phyloP scores from a whole-genome alignment of 2,888 invertebrate genomes.

The Dasysyrphus albostriatus region DNA sequence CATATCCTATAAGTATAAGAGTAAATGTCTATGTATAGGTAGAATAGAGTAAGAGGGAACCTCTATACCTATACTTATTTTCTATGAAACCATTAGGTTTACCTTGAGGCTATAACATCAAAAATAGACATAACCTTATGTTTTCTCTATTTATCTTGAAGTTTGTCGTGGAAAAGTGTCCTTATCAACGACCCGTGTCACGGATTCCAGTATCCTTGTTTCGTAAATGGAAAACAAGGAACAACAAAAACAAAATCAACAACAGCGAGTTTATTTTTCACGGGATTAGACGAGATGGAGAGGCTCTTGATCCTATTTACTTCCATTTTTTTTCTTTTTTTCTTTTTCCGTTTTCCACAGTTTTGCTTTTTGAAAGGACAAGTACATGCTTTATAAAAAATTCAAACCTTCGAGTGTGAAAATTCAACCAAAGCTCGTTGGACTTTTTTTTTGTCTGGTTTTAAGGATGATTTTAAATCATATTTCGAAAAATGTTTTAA shows the following conservation, averaged over 20 bases:
- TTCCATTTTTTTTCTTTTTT: not conserved
- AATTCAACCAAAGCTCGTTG: not conserved
- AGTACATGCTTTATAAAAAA: slow-evolving; percentile 14
- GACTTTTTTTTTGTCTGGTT: too few relatives aligned
- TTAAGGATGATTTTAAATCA: not conserved
- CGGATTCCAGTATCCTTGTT: slow-evolving; percentile 33
- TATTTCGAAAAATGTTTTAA: too few relatives aligned
- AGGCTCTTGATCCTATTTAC: slow-evolving; percentile 24
- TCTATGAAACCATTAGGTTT: slow-evolving; percentile 21
- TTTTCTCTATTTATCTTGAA: slow-evolving; percentile 42
- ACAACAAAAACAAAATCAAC: not conserved
- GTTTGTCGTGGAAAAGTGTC: slow-evolving; percentile 35
- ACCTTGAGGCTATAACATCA: slow-evolving; percentile 28
- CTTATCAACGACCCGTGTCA: slow-evolving; percentile 49
- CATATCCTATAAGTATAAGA: not conserved
- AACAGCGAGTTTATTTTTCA: slow-evolving; percentile 12
- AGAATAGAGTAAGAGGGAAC: not conserved
- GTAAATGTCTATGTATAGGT: too few relatives aligned
- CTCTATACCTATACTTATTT: not conserved
- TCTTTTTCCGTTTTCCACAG: too few relatives aligned
- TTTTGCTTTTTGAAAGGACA: not conserved
- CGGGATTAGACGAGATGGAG: slow-evolving; percentile 21
- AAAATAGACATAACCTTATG: slow-evolving; percentile 26
- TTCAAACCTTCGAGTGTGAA: not conserved
- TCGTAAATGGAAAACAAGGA: slow-evolving; percentile 23